Evolutionary conservation across 2,113 vertebrate genomes (phyloP).

Genomic region (Odontophorus gujanensis): DNA sequence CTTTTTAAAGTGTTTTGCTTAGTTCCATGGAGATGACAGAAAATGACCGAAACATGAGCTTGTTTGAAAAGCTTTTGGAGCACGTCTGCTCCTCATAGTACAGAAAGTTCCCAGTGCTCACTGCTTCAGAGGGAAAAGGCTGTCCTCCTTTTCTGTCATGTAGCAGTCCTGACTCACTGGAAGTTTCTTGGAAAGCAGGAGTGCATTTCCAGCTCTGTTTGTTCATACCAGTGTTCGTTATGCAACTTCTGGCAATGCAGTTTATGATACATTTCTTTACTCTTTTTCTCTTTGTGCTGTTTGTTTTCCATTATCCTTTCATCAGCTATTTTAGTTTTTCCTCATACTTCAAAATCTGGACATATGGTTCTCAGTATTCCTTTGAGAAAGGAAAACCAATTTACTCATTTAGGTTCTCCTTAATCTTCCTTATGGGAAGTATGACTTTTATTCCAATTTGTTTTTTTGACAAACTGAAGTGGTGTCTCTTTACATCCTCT

Average conservation of each 20-base stretch:
- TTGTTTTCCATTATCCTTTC: conserved; percentile 9
- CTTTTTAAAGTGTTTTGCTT: not conserved
- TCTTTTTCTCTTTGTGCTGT: not conserved
- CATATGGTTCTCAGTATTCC: not conserved
- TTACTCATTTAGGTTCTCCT: not conserved
- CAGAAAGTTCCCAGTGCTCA: not conserved
- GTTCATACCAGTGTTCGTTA: conserved; percentile 1
- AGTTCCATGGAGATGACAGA: not conserved
- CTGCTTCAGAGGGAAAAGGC: not conserved
- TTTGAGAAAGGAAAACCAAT: not conserved
- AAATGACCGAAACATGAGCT: not conserved
- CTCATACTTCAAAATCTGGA: conserved; percentile 1
- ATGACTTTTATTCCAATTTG: not conserved
- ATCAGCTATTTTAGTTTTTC: not conserved
- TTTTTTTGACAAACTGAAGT: not conserved
- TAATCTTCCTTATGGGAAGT: not conserved
- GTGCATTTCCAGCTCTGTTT: conserved; percentile 15
- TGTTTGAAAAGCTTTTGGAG: not conserved
- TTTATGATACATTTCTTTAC: conserved; percentile 16
- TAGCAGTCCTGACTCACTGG: not conserved
- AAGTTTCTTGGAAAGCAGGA: conserved; percentile 51
- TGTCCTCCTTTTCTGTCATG: not conserved
- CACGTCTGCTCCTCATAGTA: not conserved
- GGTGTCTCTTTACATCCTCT: not conserved
- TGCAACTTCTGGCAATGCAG: not conserved